Percentiles rank a stretch among this genome's conserved stretches.
phyloP scores from a whole-genome alignment of 2,888 invertebrate species.

The Ophioninae sp. region DNA sequence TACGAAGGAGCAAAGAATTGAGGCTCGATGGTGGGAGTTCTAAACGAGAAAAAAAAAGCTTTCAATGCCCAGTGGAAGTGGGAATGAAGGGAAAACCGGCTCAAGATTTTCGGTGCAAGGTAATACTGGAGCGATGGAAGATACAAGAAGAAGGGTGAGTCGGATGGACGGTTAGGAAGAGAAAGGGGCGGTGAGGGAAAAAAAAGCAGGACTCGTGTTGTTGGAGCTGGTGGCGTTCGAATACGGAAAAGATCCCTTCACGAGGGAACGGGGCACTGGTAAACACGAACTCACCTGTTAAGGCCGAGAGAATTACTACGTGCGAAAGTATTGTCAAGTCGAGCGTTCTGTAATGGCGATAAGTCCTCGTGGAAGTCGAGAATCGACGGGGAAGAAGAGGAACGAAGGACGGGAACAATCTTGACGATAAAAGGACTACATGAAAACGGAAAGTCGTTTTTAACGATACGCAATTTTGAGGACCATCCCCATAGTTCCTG shows the following conservation, averaged over 20 bases:
- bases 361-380: constrained; percentile 28
- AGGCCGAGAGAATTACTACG: constrained; percentile 47
- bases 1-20: not conserved
- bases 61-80: constrained; percentile 47
- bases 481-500: not conserved
- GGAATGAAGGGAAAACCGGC: constrained; percentile 51
- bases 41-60: constrained; percentile 20
- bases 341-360: constrained; percentile 41
- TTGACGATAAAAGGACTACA: not conserved
- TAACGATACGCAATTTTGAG: not conserved
- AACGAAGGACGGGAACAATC: not conserved
- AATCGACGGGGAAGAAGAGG: constrained; percentile 9
- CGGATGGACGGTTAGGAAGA: constrained; percentile 17
- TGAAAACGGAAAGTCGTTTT: not conserved
- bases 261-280: constrained; percentile 30
- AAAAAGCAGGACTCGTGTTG: constrained; percentile 22
- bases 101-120: constrained; percentile 47
- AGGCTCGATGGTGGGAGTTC: constrained; percentile 2
- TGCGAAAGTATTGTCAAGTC: constrained; percentile 46
- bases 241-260: constrained; percentile 58
- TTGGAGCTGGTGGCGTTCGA: constrained; percentile 34
- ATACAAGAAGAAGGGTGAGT: not conserved
- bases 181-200: not conserved
- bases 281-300: constrained; percentile 59
- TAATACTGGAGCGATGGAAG: constrained; percentile 7